phyloP scores from a whole-genome alignment of 2,113 vertebrate genomes.

The Rhagologus leucostigma region DNA sequence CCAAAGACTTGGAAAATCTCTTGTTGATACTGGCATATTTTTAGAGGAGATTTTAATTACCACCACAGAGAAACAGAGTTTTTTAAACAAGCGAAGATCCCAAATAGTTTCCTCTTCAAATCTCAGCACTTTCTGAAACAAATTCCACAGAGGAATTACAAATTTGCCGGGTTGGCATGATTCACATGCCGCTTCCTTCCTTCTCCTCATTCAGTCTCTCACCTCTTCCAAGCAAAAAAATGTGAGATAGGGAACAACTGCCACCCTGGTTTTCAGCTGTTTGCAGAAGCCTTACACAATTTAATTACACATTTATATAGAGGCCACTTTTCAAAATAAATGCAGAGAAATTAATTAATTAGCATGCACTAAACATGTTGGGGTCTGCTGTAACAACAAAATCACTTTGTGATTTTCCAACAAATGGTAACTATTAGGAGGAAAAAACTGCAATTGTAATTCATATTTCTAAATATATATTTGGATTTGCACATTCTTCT shows the following conservation, averaged over 20 bases:
- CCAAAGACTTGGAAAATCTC: neutral
- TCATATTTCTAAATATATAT: neutral
- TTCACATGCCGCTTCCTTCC: neutral
- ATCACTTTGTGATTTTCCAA: neutral
- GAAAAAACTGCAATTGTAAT: accelerated
- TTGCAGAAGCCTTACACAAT: neutral
- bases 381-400: neutral
- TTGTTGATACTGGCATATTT: neutral
- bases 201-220: neutral
- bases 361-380: neutral
- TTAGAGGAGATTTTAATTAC: neutral
- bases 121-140: neutral
- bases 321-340: neutral
- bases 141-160: neutral
- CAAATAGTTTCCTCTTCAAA: neutral
- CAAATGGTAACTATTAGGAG: accelerated
- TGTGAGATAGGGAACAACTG: accelerated
- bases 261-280: neutral
- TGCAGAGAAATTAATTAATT: neutral
- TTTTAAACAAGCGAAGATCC: neutral
- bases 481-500: neutral
- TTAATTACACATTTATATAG: neutral
- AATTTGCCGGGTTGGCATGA: neutral
- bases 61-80: neutral
- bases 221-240: neutral